Percentiles rank a stretch among this genome's conserved stretches.
These are phyloP conservation scores for Apantesis nais DNA, from an alignment of 2,888 invertebrate genomes.

Conservation along the genomic window DNA sequence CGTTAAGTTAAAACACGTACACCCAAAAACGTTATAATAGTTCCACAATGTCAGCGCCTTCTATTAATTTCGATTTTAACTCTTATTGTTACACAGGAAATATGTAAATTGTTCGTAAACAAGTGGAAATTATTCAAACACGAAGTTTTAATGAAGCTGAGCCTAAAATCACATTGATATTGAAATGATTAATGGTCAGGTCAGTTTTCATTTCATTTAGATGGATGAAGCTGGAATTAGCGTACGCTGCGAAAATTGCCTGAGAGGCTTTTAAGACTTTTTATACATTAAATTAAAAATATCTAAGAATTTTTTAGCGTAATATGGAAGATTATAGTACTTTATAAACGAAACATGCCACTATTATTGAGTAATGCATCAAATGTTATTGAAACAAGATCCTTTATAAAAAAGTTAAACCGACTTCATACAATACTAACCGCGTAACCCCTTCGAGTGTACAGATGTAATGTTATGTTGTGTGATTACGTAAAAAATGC, in stretches of 20 bases:
- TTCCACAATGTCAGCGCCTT: constrained; percentile 19
- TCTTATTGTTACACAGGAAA: constrained; percentile 34
- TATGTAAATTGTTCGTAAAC: constrained; percentile 37
- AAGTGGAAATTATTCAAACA: constrained; percentile 30
- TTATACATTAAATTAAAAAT: too few species aligned
- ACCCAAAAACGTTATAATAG: constrained; percentile 14
- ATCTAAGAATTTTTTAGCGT: too few species aligned
- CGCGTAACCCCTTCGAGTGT: too few species aligned
- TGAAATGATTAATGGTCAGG: constrained; percentile 2
- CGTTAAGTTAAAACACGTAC: background rate
- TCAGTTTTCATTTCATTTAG: background rate
- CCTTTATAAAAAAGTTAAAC: too few species aligned
- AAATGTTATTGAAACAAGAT: too few species aligned
- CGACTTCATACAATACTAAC: too few species aligned
- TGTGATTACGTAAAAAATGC: too few species aligned
- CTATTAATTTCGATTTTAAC: constrained; percentile 26
- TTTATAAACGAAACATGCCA: too few species aligned
- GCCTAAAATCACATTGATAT: constrained; percentile 7
- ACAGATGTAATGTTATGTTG: too few species aligned
- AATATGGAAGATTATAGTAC: too few species aligned
- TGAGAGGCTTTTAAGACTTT: background rate
- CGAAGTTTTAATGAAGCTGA: constrained; percentile 19
- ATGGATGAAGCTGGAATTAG: background rate
- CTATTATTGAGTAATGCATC: too few species aligned
- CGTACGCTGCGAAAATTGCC: background rate